A percentile compares a stretch with the other conserved stretches of the same genome.
Evolutionary conservation across 2,113 vertebrate genomes (phyloP).

Genomic region (Callopanchax toddi): DNA sequence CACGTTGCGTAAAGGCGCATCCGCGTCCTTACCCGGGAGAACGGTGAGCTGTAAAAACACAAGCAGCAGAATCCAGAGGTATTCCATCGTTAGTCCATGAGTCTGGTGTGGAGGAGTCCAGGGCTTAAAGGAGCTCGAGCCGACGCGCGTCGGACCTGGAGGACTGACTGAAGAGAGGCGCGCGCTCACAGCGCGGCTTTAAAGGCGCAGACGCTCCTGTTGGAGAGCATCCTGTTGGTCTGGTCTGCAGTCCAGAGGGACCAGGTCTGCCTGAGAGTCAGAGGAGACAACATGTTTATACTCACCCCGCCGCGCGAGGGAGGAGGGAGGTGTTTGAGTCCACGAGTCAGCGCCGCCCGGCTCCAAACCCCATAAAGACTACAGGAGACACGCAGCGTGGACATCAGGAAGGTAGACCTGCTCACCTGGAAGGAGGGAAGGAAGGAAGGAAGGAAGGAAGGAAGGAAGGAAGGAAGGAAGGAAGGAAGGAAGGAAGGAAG

Average conservation of each 20-base stretch:
- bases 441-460: no score
- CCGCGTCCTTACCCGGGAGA: slow-evolving; percentile 73
- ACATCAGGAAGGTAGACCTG: no score
- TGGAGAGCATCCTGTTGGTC: slow-evolving; percentile 57
- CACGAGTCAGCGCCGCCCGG: no score
- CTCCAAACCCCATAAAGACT: no score
- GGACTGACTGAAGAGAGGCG: slow-evolving; percentile 39
- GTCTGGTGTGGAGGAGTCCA: slow-evolving; percentile 60
- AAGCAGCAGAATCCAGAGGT: slow-evolving; percentile 77
- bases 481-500: no score
- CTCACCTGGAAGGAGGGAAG: no score
- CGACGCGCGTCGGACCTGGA: slow-evolving; percentile 44
- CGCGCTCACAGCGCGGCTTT: slow-evolving; percentile 51
- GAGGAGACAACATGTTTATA: slow-evolving; percentile 60
- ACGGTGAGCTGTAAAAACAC: slow-evolving; percentile 73
- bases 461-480: no score
- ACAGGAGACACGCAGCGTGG: background rate
- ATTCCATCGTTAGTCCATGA: slow-evolving; percentile 83
- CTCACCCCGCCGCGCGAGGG: background rate
- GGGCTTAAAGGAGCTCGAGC: slow-evolving; percentile 30
- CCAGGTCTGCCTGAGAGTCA: slow-evolving; percentile 47
- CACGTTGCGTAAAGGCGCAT: slow-evolving; percentile 46
- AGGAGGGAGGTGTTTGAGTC: slow-evolving; percentile 15
- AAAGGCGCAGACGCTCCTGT: slow-evolving; percentile 68
- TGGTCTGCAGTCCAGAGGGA: slow-evolving; percentile 29